Conservation (phyloP, 2,113 vertebrate genomes). For the Geococcyx californianus region DNA sequence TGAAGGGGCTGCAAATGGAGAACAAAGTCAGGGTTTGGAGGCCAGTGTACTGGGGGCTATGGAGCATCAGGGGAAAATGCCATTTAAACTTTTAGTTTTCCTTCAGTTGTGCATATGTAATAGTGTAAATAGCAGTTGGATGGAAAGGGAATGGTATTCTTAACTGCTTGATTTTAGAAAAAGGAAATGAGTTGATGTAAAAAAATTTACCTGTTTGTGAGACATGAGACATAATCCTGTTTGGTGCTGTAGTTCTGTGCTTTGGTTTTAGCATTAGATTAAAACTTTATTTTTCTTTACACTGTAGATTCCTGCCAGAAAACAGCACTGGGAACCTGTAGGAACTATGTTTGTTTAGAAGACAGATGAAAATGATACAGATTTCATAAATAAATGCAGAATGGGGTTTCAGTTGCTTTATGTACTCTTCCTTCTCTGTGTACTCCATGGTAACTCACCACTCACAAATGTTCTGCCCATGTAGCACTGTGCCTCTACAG, state of each 20-base stretch:
- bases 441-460: rapidly evolving
- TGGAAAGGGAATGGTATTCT: background rate
- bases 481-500: background rate
- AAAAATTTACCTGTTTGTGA: background rate
- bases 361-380: background rate
- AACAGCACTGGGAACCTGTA: background rate
- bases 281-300: background rate
- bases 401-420: background rate
- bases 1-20: background rate
- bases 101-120: background rate
- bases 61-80: background rate
- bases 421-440: background rate
- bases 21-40: background rate
- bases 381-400: background rate
- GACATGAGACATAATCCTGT: background rate
- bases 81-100: background rate
- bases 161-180: background rate
- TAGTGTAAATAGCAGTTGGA: background rate
- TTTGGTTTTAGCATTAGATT: background rate
- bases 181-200: background rate
- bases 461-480: background rate
- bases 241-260: background rate
- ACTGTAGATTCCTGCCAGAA: background rate
- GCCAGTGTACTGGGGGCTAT: rapidly evolving
- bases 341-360: background rate